Conservation (phyloP, 2,888 invertebrate genomes). For the Plagiodera versicolora region DNA sequence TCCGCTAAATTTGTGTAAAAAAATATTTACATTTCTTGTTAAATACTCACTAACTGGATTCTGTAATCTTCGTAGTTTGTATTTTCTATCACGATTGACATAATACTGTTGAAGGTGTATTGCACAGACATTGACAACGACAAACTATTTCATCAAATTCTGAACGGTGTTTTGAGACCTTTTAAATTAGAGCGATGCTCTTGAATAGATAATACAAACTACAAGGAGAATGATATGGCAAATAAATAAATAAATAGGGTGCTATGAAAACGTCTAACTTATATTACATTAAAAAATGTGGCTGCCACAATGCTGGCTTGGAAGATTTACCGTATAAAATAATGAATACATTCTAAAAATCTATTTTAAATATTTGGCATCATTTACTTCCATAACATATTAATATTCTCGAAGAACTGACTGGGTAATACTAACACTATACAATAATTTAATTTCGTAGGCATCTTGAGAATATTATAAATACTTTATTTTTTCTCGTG, state of each 20-base stretch:
- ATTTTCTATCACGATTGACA: constrained; percentile 11
- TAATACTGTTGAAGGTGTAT: constrained; percentile 35
- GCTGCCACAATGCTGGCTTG: constrained; percentile 40
- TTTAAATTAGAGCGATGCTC: constrained; percentile 9
- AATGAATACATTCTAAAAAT: constrained; percentile 40
- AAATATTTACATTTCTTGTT: constrained; percentile 43
- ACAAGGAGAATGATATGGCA: constrained; percentile 22
- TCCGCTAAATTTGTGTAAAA: constrained; percentile 42
- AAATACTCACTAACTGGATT: constrained; percentile 31
- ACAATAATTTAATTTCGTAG: constrained; percentile 51
- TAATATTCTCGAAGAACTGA: constrained; percentile 47
- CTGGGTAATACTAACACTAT: constrained; percentile 48
- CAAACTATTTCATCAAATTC: constrained; percentile 2
- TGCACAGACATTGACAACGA: constrained; percentile 20
- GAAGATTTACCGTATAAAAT: constrained; percentile 39
- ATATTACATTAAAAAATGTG: constrained; percentile 42
- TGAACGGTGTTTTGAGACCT: constrained; percentile 9
- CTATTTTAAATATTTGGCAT: constrained; percentile 53
- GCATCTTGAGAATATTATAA: constrained; percentile 52
- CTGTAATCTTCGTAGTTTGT: not conserved
- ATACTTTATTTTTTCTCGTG: constrained; percentile 49
- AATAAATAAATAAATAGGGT: constrained; percentile 38
- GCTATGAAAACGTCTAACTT: constrained; percentile 36
- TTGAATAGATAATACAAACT: constrained; percentile 29
- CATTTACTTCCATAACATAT: constrained; percentile 50